These are phyloP conservation scores for Varanus salvator DNA, from an alignment of 2,113 vertebrate genomes.

Conservation along the genomic window DNA sequence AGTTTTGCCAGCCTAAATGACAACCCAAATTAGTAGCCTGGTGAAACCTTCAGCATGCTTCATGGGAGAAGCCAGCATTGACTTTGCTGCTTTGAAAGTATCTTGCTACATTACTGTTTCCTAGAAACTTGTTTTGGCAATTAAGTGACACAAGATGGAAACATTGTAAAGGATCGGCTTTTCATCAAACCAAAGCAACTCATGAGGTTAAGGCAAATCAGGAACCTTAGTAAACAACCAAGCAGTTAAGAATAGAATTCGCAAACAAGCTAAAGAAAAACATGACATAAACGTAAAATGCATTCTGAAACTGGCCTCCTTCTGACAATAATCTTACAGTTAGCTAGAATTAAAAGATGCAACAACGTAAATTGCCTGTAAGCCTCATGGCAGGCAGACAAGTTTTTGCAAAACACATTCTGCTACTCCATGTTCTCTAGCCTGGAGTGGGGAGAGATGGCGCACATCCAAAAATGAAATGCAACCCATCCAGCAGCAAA, in stretches of 20 bases:
- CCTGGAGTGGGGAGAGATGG: background rate
- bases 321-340: conserved; percentile 10
- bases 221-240: background rate
- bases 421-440: background rate
- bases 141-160: background rate
- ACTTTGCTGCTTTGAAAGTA: background rate
- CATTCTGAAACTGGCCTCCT: background rate
- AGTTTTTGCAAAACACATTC: background rate
- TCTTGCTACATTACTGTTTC: background rate
- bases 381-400: background rate
- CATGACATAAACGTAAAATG: background rate
- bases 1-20: background rate
- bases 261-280: conserved; percentile 15
- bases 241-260: background rate
- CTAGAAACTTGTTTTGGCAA: background rate
- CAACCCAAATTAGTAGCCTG: background rate
- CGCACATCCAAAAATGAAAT: background rate
- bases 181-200: background rate
- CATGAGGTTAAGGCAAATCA: background rate
- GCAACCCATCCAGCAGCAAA: background rate
- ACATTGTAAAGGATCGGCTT: background rate
- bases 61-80: no score
- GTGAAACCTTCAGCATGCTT: background rate
- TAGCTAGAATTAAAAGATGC: background rate
- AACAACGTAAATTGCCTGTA: background rate